phyloP scores from a whole-genome alignment of 2,113 vertebrate species.

The Galbula dea region DNA sequence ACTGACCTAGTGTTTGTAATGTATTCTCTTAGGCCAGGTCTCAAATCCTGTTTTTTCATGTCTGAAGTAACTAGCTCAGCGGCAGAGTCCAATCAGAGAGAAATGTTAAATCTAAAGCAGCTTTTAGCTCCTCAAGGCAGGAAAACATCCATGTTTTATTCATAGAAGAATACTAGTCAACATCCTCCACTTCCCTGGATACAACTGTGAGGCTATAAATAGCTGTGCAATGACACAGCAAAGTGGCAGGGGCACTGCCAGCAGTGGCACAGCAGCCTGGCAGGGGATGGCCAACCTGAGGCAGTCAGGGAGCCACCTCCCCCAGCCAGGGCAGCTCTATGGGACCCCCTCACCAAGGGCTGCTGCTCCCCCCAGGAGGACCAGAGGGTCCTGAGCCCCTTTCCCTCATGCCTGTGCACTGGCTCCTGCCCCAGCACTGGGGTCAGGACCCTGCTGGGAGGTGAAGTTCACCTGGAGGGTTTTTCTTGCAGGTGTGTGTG shows the following conservation, averaged over 20 bases:
- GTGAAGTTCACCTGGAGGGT: not conserved
- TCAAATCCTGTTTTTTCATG: not conserved
- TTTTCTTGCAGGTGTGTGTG: not conserved
- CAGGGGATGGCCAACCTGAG: not conserved
- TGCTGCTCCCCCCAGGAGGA: not conserved
- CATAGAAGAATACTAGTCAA: slow-evolving; percentile 66
- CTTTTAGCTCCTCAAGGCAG: slow-evolving; percentile 42
- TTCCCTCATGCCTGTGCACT: not conserved
- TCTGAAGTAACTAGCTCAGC: not conserved
- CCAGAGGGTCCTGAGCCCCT: rapidly evolving
- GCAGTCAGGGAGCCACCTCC: not conserved
- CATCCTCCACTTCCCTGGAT: slow-evolving; percentile 73
- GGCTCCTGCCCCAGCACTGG: not conserved
- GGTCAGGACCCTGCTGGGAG: not conserved
- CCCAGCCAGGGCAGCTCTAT: not conserved
- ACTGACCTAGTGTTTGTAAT: not conserved
- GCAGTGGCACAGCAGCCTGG: slow-evolving; percentile 52
- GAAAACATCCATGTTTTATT: slow-evolving; percentile 70
- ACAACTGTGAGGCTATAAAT: slow-evolving; percentile 67
- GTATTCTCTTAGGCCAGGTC: not conserved
- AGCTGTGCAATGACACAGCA: slow-evolving; percentile 71
- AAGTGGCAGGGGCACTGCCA: slow-evolving; percentile 41
- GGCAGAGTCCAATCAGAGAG: not conserved
- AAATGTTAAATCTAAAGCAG: not conserved
- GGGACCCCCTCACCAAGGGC: not conserved